A percentile compares a stretch with the other conserved stretches of the same genome.
phyloP scores from a whole-genome alignment of 2,888 invertebrate species.

The Clistopyga incitator region DNA sequence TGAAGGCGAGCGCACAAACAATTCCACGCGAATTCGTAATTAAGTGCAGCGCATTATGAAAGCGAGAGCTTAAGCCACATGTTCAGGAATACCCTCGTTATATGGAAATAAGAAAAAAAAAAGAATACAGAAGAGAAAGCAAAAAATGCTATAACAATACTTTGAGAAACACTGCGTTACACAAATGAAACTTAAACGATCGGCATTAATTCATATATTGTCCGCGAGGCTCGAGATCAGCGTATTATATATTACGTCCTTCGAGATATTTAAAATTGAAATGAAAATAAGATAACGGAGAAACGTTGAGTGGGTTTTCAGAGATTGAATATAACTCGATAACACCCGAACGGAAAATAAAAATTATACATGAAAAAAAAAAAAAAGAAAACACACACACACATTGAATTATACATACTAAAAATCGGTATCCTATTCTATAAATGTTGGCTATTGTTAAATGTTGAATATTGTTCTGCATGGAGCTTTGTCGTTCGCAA shows the following conservation, averaged over 20 bases:
- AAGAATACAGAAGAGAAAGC: background rate
- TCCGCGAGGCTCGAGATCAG: conserved; percentile 29
- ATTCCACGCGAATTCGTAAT: conserved; percentile 51
- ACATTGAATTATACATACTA: conserved; percentile 78
- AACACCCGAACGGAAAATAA: conserved; percentile 48
- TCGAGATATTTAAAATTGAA: conserved; percentile 54
- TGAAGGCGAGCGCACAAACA: conserved; percentile 36
- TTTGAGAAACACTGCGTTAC: conserved; percentile 79
- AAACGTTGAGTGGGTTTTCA: conserved; percentile 16
- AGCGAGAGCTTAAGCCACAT: conserved; percentile 19
- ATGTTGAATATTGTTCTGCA: conserved; percentile 83
- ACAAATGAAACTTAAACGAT: conserved; percentile 64
- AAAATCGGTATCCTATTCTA: conserved; percentile 83
- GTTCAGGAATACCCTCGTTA: background rate
- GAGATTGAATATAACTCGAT: conserved; percentile 37
- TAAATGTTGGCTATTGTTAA: conserved; percentile 84
- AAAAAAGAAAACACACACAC: too few species aligned
- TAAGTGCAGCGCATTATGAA: conserved; percentile 49
- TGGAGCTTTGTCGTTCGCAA: conserved; percentile 72
- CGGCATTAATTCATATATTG: conserved; percentile 48
- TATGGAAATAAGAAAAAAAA: background rate
- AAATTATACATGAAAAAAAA: conserved; percentile 62
- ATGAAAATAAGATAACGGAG: conserved; percentile 1
- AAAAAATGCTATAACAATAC: conserved; percentile 19
- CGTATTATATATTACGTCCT: conserved; percentile 40